A percentile compares a stretch with the other conserved stretches of the same genome.
These are phyloP conservation scores for Solenodon paradoxus DNA, from an alignment of 2,113 vertebrate species.

Conservation along the genomic window DNA sequence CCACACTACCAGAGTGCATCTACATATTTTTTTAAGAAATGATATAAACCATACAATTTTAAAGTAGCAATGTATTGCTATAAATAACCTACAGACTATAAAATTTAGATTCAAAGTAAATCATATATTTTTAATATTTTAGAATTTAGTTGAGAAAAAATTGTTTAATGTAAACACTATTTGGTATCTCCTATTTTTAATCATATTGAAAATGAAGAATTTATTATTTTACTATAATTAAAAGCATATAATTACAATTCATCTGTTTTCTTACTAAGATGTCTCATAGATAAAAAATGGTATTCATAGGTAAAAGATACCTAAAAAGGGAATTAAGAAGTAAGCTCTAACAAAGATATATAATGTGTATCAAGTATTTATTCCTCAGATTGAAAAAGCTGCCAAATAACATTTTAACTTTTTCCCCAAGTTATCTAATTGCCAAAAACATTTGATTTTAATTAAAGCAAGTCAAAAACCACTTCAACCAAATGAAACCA, in stretches of 20 bases:
- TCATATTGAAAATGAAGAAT: no score
- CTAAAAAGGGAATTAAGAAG: not conserved
- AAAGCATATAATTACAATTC: no score
- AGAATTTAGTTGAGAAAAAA: not conserved
- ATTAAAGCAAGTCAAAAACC: not conserved
- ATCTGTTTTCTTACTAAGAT: not conserved
- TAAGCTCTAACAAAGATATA: not conserved
- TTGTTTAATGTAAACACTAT: not conserved
- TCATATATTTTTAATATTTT: not conserved
- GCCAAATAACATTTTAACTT: not conserved
- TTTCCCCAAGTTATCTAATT: not conserved
- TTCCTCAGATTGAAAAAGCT: not conserved
- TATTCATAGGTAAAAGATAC: not conserved
- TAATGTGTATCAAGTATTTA: not conserved
- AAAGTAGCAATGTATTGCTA: not conserved
- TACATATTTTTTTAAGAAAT: not conserved
- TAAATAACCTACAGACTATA: not conserved
- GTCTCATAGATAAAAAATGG: not conserved
- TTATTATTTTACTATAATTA: no score
- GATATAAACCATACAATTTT: not conserved
- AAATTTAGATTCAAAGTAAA: slow-evolving; percentile 20
- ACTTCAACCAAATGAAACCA: slow-evolving; percentile 12
- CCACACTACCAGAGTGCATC: no score
- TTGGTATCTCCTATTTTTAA: not conserved
- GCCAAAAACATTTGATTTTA: slow-evolving; percentile 18